Evolutionary conservation across 2,888 invertebrate genomes (phyloP).

Genomic region (Cantharis rustica): DNA sequence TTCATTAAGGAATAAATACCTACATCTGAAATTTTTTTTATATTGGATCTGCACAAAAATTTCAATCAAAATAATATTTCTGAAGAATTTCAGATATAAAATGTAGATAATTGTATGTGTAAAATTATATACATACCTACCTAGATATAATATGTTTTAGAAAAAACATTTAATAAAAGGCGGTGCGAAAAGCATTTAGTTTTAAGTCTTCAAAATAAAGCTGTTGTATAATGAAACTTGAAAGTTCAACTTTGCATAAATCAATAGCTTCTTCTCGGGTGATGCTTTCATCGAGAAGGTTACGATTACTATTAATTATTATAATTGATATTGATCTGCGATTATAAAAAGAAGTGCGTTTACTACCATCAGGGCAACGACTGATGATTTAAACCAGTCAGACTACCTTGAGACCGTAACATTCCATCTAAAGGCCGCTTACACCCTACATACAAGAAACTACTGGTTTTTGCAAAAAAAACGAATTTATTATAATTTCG

Average conservation of each 20-base stretch:
- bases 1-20: not conserved
- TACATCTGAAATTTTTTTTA: not conserved
- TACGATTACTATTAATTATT: constrained; percentile 8
- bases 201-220: not conserved
- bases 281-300: constrained; percentile 5
- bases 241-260: not conserved
- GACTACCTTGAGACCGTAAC: constrained; percentile 49
- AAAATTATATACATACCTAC: not conserved
- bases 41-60: not conserved
- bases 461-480: not conserved
- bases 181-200: not conserved
- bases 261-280: not conserved
- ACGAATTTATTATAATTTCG: not conserved
- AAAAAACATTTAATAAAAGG: not conserved
- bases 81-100: not conserved
- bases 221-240: not conserved
- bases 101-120: not conserved
- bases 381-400: constrained; percentile 41
- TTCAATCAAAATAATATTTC: not conserved
- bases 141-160: not conserved
- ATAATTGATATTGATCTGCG: constrained; percentile 4
- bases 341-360: constrained; percentile 10
- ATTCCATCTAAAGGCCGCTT: constrained; percentile 42
- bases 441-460: not conserved
- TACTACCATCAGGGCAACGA: constrained; percentile 39